Percentiles rank a stretch among this genome's conserved stretches.
Conservation (phyloP, 2,888 invertebrate species). For the Macroteleia sp. region DNA sequence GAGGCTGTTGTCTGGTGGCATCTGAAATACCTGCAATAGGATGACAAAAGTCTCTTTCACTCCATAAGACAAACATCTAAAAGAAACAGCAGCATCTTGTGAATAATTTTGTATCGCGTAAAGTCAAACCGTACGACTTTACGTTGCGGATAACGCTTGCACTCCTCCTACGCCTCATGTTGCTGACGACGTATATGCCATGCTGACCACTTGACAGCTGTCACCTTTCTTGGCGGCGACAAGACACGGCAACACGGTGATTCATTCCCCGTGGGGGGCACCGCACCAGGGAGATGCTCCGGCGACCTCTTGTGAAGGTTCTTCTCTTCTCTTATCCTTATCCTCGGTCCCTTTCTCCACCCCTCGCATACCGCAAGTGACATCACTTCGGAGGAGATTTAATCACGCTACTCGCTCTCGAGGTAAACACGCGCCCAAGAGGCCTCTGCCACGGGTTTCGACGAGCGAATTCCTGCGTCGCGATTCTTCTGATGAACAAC, state of each 20-base stretch:
- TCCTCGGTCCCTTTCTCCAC: slow-evolving; percentile 25
- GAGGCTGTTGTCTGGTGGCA: no score
- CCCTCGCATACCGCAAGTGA: slow-evolving; percentile 66
- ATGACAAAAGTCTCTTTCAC: no score
- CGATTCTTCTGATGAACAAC: slow-evolving; percentile 35
- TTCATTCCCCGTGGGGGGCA: slow-evolving; percentile 80
- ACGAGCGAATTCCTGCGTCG: slow-evolving; percentile 6
- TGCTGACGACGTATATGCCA: slow-evolving; percentile 34
- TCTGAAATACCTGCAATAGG: no score
- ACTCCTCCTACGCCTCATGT: slow-evolving; percentile 46
- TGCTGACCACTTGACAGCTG: slow-evolving; percentile 79
- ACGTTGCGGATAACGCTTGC: slow-evolving; percentile 23
- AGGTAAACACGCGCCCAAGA: slow-evolving; percentile 61
- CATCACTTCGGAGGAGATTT: slow-evolving; percentile 69
- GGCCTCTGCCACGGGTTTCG: slow-evolving; percentile 32
- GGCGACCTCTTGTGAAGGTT: slow-evolving; percentile 81
- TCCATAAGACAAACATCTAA: no score
- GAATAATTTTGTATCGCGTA: slow-evolving; percentile 33
- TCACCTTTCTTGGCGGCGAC: slow-evolving; percentile 80
- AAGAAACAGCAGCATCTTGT: slow-evolving; percentile 18
- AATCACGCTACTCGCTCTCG: slow-evolving; percentile 66
- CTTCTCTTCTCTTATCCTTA: slow-evolving; percentile 48
- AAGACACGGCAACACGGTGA: slow-evolving; percentile 79
- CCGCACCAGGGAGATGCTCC: slow-evolving; percentile 69
- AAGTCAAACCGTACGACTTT: slow-evolving; percentile 30